A percentile compares a stretch with the other conserved stretches of the same genome.
phyloP scores from a whole-genome alignment of 2,113 vertebrate species.

The Leucosticte australis region DNA sequence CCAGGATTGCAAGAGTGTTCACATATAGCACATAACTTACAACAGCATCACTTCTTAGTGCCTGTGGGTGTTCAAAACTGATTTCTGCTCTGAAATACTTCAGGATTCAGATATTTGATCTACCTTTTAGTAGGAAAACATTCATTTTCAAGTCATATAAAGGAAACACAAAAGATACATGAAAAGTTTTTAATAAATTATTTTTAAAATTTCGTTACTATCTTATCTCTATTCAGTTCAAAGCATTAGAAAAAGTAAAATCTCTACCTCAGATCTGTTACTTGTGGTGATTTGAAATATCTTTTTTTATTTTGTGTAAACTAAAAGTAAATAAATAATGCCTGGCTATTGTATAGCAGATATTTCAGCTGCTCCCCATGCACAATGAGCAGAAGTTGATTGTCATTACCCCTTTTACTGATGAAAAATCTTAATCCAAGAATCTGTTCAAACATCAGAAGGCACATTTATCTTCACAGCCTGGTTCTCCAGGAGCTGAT shows the following conservation, averaged over 20 bases:
- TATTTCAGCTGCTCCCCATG: background rate
- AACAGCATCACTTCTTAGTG: conserved; percentile 15
- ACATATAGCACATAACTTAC: background rate
- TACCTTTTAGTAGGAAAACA: background rate
- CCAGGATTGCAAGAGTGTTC: background rate
- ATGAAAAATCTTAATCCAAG: background rate
- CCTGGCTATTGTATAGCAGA: background rate
- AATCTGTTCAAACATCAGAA: background rate
- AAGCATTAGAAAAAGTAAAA: background rate
- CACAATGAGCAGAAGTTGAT: background rate
- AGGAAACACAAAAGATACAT: background rate
- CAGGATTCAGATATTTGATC: background rate
- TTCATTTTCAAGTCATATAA: background rate
- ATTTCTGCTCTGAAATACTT: conserved; percentile 37
- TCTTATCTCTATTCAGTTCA: background rate
- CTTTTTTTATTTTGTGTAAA: background rate
- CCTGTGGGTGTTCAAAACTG: background rate
- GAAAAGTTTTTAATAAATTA: background rate
- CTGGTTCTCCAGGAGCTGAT: background rate
- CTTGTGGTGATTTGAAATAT: background rate
- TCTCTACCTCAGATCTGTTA: background rate
- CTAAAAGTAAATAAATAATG: background rate
- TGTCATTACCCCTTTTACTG: background rate
- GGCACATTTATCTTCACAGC: background rate
- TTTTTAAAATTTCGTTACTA: background rate